phyloP scores from a whole-genome alignment of 2,888 invertebrate genomes.

The Himalopsyche japonica region DNA sequence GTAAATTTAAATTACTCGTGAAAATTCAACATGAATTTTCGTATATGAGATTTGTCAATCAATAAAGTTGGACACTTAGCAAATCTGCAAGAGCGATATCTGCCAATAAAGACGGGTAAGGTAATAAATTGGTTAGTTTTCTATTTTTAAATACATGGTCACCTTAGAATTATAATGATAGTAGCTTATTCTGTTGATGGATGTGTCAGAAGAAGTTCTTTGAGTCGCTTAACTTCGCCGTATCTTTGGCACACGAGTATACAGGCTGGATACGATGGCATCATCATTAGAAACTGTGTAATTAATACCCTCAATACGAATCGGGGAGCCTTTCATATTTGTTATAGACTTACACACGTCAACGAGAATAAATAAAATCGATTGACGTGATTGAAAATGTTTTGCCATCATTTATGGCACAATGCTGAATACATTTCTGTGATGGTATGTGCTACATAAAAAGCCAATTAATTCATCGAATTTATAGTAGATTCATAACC shows the following conservation, averaged over 20 bases:
- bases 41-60: no score
- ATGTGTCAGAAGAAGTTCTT: slow-evolving; percentile 5
- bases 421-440: neutral
- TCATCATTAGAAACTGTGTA: neutral
- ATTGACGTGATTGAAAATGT: neutral
- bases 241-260: neutral
- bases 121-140: neutral
- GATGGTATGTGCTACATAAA: neutral
- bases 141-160: neutral
- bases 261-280: neutral
- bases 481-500: no score
- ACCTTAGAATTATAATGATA: neutral
- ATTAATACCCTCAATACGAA: neutral
- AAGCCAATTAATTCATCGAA: neutral
- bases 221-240: neutral
- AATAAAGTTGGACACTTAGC: no score
- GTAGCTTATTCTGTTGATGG: slow-evolving; percentile 10
- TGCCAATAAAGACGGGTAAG: no score
- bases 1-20: no score
- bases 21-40: no score
- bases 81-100: no score
- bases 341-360: neutral
- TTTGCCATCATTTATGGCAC: neutral
- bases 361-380: neutral
- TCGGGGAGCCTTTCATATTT: neutral